Evolutionary conservation across 2,113 vertebrate species (phyloP).

Genomic region (Picathartes gymnocephalus): DNA sequence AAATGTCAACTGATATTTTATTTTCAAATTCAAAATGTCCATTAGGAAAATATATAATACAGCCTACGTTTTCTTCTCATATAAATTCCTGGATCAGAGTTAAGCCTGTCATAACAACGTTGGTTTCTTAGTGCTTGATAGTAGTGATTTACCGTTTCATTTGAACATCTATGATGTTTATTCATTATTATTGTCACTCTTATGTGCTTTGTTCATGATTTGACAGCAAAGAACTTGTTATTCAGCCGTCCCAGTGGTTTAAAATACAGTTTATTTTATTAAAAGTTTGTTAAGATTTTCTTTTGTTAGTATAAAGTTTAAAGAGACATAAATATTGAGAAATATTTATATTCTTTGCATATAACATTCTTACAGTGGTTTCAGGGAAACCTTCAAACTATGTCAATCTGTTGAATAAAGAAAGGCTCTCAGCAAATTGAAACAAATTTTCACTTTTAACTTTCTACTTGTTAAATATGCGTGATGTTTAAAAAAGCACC

Average conservation of each 20-base stretch:
- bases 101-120: not conserved
- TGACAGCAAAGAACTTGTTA: not conserved
- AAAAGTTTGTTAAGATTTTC: not conserved
- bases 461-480: not conserved
- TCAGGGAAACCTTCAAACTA: not conserved
- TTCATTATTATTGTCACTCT: conserved; percentile 1
- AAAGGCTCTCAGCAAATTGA: not conserved
- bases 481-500: not conserved
- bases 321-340: not conserved
- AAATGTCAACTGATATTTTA: not conserved
- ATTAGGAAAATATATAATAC: not conserved
- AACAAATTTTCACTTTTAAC: not conserved
- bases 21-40: not conserved
- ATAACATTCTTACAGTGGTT: not conserved
- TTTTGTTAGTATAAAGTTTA: not conserved
- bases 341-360: not conserved
- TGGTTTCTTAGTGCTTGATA: conserved; percentile 3
- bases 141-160: conserved; percentile 21
- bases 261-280: not conserved
- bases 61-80: not conserved
- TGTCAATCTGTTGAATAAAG: not conserved
- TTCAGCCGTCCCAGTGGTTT: not conserved
- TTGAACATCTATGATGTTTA: conserved; percentile 16
- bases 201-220: not conserved
- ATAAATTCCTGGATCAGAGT: not conserved